Evolutionary conservation across 2,113 vertebrate species (phyloP), one percentile per base, ranked within the genome.

Genomic region (Neodontobutis hainanensis): DNA sequence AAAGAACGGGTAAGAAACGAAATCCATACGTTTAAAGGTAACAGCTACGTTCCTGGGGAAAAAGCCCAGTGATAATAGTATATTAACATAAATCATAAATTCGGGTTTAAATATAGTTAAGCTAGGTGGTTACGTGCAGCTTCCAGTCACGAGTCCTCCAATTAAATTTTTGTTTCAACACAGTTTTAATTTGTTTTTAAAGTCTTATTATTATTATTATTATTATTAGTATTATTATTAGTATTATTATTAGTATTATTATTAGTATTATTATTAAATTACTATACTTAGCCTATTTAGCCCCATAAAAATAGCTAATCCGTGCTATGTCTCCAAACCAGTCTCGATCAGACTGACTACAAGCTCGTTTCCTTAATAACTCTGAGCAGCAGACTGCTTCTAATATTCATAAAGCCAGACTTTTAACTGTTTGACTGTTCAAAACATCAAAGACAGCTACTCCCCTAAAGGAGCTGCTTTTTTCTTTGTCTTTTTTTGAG

Each of bases 401-500:
- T 67, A 66, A 87, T 82, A 87, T 88, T 75, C 73, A 89, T 84
- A 75, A 88, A 75, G 74, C 61, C 73, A 62, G 65, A 75, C 75
- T 66, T 81, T 73, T 64, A 27, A 52, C 53, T 75, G 69, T 75
- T 64, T 81, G 65, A 80, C 81, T 84, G 76, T 80, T 60, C 66
- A 64, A 77, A 84, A 85, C 81, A 76, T 84, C 80, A 77, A 83
- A 90, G 82, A 84, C 77, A 75, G 77, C 66, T 63, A 36, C 60
- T 64, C 6, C 86, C 87, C 88, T 53, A 35, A 65, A 68, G 81
- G 78, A 68, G 36, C 68, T 67, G 65, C 59, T 56, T 69, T 68
- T 52, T 45, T 11, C 45, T 43, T 16, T 10, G 27, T 45, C 8
- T 48, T 14, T 45, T 50, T 58, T 14, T 46, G 49, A 40, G 35